These are phyloP conservation scores for Deroptyus accipitrinus DNA, from an alignment of 2,113 vertebrate genomes.

Conservation along the genomic window DNA sequence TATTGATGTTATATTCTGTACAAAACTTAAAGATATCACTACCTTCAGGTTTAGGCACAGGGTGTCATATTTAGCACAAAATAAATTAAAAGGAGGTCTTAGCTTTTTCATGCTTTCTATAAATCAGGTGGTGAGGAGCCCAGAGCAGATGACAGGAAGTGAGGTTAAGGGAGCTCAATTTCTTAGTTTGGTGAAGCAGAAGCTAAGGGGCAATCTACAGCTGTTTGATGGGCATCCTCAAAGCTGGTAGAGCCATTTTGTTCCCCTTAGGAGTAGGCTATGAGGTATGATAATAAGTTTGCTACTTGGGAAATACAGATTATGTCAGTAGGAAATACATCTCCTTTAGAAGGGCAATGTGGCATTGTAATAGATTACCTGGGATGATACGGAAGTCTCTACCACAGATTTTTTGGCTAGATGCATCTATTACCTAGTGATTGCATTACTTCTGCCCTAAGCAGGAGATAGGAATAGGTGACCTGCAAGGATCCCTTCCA, in stretches of 20 bases:
- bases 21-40: not conserved
- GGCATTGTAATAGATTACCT: not conserved
- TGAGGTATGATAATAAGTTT: not conserved
- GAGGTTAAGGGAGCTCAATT: not conserved
- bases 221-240: not conserved
- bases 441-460: not conserved
- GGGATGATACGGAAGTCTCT: not conserved
- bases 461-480: not conserved
- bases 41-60: not conserved
- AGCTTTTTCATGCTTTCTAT: not conserved
- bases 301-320: not conserved
- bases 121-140: not conserved
- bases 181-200: not conserved
- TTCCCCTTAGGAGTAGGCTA: accelerated
- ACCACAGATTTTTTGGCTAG: not conserved
- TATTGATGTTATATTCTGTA: not conserved
- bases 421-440: not conserved
- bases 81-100: not conserved
- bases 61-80: not conserved
- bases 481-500: not conserved
- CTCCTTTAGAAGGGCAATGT: not conserved
- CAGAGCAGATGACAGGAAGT: not conserved
- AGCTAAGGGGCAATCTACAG: not conserved
- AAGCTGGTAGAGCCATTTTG: not conserved
- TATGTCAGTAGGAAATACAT: not conserved